Conservation (phyloP, 1,140 invertebrate genomes). For the Papilio xuthus region DNA sequence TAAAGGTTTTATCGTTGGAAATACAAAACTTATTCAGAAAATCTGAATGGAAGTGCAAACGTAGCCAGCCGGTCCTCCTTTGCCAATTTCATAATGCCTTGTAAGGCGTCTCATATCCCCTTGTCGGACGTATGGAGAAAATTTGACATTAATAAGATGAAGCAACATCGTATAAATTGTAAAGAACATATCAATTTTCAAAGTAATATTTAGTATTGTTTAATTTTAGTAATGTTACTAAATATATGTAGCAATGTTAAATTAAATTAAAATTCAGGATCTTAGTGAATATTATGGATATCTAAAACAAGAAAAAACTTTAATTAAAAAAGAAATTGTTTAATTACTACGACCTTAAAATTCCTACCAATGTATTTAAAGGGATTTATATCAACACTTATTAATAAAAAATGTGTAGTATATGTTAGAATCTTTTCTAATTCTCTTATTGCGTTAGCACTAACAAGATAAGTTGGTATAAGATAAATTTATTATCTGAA, state of each 20-base stretch:
- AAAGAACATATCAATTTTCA: not conserved
- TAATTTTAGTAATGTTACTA: not conserved
- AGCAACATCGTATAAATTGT: not conserved
- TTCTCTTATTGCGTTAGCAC: slow-evolving; percentile 34
- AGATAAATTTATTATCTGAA: slow-evolving; percentile 38
- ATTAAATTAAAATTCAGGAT: too few relatives aligned
- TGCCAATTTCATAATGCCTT: slow-evolving; percentile 38
- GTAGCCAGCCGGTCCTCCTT: slow-evolving; percentile 27
- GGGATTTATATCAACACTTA: too few relatives aligned
- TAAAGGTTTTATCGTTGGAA: slow-evolving; percentile 20
- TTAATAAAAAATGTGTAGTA: not conserved
- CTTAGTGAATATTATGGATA: too few relatives aligned
- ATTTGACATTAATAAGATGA: slow-evolving; percentile 35
- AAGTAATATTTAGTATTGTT: not conserved
- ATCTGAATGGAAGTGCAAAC: slow-evolving; percentile 30
- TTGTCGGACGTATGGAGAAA: slow-evolving; percentile 37
- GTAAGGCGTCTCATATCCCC: slow-evolving; percentile 35
- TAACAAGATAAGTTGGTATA: slow-evolving; percentile 31
- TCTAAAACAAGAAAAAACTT: too few relatives aligned
- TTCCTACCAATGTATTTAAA: too few relatives aligned
- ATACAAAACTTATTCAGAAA: slow-evolving; percentile 30
- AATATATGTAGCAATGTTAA: too few relatives aligned
- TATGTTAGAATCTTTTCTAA: not conserved
- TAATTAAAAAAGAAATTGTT: too few relatives aligned
- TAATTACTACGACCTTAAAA: too few relatives aligned